Percentiles rank a stretch among this genome's conserved stretches.
Evolutionary conservation across 2,888 invertebrate species (phyloP).

Genomic region (Drosophila picticornis): DNA sequence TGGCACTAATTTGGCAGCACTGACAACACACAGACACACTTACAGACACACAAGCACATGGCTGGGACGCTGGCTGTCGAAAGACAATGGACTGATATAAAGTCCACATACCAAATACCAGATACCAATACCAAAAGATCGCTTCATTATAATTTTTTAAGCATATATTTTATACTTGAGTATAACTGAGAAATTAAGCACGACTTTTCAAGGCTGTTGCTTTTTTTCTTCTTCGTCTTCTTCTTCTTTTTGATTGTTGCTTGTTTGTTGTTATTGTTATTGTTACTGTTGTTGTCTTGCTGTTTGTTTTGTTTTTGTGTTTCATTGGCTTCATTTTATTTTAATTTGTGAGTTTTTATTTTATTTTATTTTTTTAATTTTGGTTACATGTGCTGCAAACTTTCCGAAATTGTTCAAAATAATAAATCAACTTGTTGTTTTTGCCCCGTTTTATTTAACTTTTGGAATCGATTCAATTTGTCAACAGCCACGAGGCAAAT

Average conservation of each 20-base stretch:
- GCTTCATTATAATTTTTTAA: constrained; percentile 73
- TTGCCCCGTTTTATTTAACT: constrained; percentile 8
- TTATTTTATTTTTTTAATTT: constrained; percentile 29
- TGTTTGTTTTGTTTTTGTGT: constrained; percentile 47
- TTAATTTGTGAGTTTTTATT: constrained; percentile 53
- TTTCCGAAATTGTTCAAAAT: constrained; percentile 28
- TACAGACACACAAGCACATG: neutral
- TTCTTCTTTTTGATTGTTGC: constrained; percentile 33
- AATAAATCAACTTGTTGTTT: constrained; percentile 59
- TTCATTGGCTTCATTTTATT: constrained; percentile 61
- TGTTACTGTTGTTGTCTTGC: constrained; percentile 30
- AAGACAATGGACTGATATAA: constrained; percentile 51
- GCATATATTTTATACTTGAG: constrained; percentile 73
- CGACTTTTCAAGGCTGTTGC: constrained; percentile 72
- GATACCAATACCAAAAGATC: constrained; percentile 42
- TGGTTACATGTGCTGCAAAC: constrained; percentile 53
- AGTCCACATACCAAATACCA: constrained; percentile 27
- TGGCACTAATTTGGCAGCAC: constrained; percentile 63
- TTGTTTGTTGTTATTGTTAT: constrained; percentile 27
- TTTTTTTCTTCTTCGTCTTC: constrained; percentile 29
- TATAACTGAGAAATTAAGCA: constrained; percentile 77
- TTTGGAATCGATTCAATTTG: constrained; percentile 50
- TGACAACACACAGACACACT: constrained; percentile 7
- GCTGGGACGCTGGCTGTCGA: constrained; percentile 8
- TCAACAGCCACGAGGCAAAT: constrained; percentile 15